Evolutionary conservation across 2,113 vertebrate genomes (phyloP).

Genomic region (Pomatorhinus ruficollis): DNA sequence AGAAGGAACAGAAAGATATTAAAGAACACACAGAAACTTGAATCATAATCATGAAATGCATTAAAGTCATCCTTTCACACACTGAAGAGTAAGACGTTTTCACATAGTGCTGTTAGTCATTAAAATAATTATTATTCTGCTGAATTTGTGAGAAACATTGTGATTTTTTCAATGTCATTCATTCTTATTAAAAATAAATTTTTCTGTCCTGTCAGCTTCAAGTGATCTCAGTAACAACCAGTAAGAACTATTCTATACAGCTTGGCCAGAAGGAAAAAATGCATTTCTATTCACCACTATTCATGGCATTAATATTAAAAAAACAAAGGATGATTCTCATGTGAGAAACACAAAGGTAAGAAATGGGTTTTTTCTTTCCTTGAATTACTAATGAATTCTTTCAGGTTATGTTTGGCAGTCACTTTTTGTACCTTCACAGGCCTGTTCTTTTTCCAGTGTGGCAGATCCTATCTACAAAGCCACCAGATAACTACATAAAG

Average conservation of each 20-base stretch:
- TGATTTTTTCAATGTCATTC: not conserved
- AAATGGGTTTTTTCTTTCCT: not conserved
- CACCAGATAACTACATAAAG: not conserved
- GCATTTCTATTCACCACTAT: not conserved
- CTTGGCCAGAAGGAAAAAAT: not conserved
- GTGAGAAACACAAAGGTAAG: not conserved
- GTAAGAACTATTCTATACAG: not conserved
- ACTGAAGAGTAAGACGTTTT: not conserved
- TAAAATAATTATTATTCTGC: not conserved
- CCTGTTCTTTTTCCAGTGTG: not conserved
- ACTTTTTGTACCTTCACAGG: not conserved
- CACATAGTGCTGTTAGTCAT: not conserved
- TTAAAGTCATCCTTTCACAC: not conserved
- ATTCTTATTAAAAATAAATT: not conserved
- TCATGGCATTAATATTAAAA: not conserved
- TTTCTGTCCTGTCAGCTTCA: not conserved
- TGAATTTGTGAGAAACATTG: not conserved
- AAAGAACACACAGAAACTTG: not conserved
- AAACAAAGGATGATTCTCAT: not conserved
- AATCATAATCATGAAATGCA: not conserved
- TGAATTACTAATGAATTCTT: not conserved
- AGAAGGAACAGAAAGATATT: not conserved
- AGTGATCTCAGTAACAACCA: not conserved
- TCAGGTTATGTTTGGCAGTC: not conserved
- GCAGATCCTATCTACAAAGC: not conserved